Evolutionary conservation across 2,888 invertebrate species (phyloP), one percentile per base, ranked within the genome.

Genomic region (Melipona beecheii): DNA sequence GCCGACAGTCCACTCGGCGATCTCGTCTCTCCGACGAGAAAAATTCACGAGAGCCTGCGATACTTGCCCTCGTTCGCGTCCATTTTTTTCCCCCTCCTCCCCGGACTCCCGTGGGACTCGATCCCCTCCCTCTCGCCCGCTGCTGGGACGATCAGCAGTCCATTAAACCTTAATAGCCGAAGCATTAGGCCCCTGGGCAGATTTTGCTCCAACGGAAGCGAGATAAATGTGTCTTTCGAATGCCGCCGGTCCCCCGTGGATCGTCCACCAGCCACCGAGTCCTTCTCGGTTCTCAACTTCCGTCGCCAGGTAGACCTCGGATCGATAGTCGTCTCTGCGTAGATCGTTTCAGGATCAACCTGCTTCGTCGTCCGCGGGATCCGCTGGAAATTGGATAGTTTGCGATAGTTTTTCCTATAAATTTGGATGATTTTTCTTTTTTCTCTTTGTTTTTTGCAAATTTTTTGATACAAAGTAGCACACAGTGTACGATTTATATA

Each of bases 121-220:
- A 76, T 75, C 82, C 75, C 50, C 64, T 58, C 64, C 74, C 54
- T 68, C 49, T 19, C 64, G 66, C 72, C 68, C 54, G 72, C 77
- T 62, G 75, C 64, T 76, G 75, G 43, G 85, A 83, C 89, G 88
- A 89, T 90, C 90, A 87, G 88, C 88, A 90, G 91, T 91, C 91
- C 90, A 88, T 91, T 91, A 92, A 90, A 92, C 86, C 90, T 91
- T 93, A 92, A 93, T 92, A 92, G 91, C 91, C 91, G 90, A 91
- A 92, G 91, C 92, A 93, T 92, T 91, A 91, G 92, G 90, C 92
- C 91, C 92, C 82, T 90, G 92, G 92, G 93, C 90, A 92, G 90
- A 92, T 92, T 93, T 91, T 90, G 90, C 91, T 91, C 90, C 82
- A 85, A 86, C 90, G 84, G 84, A 90, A 90, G 85, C 88, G 89